Conservation (phyloP, 35 echinoderm and acorn worm species). For the Heliocidaris erythrogramma region DNA sequence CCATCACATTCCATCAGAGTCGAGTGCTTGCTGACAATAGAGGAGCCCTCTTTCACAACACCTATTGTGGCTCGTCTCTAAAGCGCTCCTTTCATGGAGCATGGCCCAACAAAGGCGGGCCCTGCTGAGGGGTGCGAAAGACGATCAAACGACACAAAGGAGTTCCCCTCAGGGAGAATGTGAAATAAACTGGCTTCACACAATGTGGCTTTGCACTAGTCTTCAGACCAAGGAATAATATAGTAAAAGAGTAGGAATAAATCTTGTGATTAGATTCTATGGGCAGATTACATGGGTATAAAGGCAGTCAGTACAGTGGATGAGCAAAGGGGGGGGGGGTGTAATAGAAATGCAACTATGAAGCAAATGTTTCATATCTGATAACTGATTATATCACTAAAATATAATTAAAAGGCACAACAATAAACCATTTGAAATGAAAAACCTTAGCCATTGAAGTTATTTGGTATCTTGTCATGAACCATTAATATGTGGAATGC, state of each 20-base stretch:
- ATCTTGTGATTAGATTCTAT: conserved; percentile 6
- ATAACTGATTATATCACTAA: background rate
- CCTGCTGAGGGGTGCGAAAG: conserved; percentile 50
- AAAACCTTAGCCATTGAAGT: background rate
- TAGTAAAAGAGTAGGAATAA: background rate
- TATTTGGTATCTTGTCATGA: background rate
- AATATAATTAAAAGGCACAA: background rate
- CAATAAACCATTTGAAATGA: background rate
- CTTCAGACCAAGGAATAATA: conserved; percentile 1
- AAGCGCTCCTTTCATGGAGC: conserved; percentile 43
- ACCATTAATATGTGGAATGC: background rate
- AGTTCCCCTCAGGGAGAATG: conserved; percentile 44
- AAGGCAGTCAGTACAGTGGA: background rate
- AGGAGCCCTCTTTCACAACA: conserved; percentile 45
- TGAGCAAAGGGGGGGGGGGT: conserved; percentile 4
- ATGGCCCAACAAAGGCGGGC: conserved; percentile 47
- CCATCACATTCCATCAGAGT: conserved; percentile 33
- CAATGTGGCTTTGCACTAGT: conserved; percentile 36
- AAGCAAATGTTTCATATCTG: background rate
- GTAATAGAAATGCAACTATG: background rate
- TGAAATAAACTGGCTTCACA: conserved; percentile 46
- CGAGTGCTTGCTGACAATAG: conserved; percentile 42
- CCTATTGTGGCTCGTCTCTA: conserved; percentile 41
- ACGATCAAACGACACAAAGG: conserved; percentile 50
- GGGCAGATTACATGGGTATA: background rate